phyloP scores from a whole-genome alignment of 2,888 invertebrate genomes.

The Peribatodes rhomboidaria region DNA sequence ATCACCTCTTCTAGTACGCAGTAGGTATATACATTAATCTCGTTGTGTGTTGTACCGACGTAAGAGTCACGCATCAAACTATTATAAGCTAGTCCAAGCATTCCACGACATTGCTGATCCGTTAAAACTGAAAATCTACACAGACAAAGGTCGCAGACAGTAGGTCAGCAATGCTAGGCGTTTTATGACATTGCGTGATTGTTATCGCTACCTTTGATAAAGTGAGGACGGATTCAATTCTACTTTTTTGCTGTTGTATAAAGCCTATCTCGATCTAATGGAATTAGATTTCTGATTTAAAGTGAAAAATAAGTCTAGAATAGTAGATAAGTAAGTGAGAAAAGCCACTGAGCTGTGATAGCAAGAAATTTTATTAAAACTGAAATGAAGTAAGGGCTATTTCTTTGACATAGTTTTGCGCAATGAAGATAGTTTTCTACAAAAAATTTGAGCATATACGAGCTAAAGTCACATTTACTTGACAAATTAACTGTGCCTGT shows the following conservation, averaged over 20 bases:
- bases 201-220: conserved; percentile 18
- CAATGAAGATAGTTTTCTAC: too few relatives aligned
- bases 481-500: too few relatives aligned
- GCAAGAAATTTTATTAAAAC: not conserved
- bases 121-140: not conserved
- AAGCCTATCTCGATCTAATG: conserved; percentile 21
- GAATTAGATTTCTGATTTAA: conserved; percentile 13
- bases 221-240: conserved; percentile 17
- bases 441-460: too few relatives aligned
- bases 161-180: conserved; percentile 20
- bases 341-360: not conserved
- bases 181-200: conserved; percentile 26
- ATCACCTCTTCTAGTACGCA: too few relatives aligned
- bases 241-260: conserved; percentile 4
- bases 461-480: too few relatives aligned
- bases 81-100: too few relatives aligned
- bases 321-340: not conserved
- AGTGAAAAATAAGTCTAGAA: not conserved
- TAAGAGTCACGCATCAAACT: too few relatives aligned
- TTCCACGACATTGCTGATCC: too few relatives aligned
- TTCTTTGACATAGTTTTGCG: too few relatives aligned
- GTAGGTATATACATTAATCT: too few relatives aligned
- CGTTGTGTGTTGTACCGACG: too few relatives aligned
- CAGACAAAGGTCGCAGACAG: conserved; percentile 32
- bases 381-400: too few relatives aligned